These are phyloP conservation scores for Otolemur crassicaudatus DNA, from an alignment of 2,797 vertebrate species.

Conservation along the genomic window DNA sequence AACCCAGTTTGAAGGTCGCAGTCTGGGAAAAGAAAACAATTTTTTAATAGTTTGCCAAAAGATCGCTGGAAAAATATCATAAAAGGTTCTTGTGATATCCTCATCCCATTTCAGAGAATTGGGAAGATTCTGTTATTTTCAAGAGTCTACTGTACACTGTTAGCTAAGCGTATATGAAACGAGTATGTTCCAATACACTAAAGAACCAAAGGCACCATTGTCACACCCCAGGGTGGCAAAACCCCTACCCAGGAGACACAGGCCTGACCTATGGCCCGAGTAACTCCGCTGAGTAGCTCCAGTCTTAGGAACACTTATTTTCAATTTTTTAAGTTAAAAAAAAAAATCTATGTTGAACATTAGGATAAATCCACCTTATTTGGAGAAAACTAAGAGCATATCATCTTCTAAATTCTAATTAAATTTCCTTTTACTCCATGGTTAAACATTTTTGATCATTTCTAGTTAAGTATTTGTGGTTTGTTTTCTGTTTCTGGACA, in stretches of 20 bases:
- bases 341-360: background rate
- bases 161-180: background rate
- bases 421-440: background rate
- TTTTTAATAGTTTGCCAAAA: constrained; percentile 1
- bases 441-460: background rate
- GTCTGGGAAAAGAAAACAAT: background rate
- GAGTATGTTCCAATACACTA: background rate
- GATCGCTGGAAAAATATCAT: background rate
- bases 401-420: background rate
- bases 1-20: background rate
- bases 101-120: background rate
- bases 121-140: background rate
- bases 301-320: background rate
- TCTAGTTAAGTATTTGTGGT: background rate
- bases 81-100: background rate
- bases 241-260: background rate
- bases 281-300: background rate
- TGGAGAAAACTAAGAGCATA: background rate
- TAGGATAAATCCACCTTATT: background rate
- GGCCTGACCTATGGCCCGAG: background rate
- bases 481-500: background rate
- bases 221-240: too few species aligned
- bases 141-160: background rate
- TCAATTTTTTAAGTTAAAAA: background rate
- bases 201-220: background rate